phyloP scores from a whole-genome alignment of 2,113 vertebrate genomes.

The Nycticryphes semicollaris region DNA sequence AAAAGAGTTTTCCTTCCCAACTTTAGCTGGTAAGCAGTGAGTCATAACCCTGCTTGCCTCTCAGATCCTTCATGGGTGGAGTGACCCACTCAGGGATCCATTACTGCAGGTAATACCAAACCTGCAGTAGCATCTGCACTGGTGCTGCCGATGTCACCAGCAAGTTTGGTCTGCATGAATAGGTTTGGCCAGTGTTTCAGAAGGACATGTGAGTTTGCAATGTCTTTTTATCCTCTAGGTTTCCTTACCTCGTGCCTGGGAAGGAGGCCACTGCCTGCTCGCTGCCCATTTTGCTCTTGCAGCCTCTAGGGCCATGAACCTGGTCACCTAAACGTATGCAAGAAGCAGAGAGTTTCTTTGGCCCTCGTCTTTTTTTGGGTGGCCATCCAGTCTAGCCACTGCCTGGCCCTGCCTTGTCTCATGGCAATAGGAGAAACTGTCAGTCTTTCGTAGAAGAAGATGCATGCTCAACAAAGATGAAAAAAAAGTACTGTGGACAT shows the following conservation, averaged over 20 bases:
- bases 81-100: not conserved
- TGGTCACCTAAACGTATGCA: not conserved
- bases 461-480: not conserved
- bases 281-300: not conserved
- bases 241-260: not conserved
- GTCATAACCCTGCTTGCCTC: too few relatives aligned
- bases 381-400: not conserved
- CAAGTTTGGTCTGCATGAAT: not conserved
- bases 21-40: not conserved
- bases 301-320: accelerated
- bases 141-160: accelerated
- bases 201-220: not conserved
- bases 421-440: not conserved
- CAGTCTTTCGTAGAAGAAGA: not conserved
- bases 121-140: too few relatives aligned
- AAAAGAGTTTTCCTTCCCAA: not conserved
- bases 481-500: not conserved
- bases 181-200: not conserved
- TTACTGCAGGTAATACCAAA: not conserved
- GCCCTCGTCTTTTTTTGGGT: not conserved
- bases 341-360: not conserved
- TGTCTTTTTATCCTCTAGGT: not conserved
- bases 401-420: not conserved
- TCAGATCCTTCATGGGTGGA: not conserved
- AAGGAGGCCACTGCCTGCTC: not conserved